A percentile compares a stretch with the other conserved stretches of the same genome.
phyloP scores from a whole-genome alignment of 2,797 vertebrate species.

The Capromys pilorides region DNA sequence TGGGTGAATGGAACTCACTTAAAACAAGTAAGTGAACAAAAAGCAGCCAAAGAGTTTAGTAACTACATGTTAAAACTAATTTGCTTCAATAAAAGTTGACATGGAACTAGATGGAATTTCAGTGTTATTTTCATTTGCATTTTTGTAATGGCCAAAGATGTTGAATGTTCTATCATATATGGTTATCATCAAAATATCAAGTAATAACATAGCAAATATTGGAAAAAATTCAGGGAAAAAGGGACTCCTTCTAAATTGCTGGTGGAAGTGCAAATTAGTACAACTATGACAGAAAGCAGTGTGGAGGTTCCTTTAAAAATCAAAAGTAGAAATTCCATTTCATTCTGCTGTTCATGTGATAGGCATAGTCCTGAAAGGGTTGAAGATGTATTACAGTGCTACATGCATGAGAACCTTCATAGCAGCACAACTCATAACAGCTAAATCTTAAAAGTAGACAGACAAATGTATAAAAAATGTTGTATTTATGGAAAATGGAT shows the following conservation, averaged over 20 bases:
- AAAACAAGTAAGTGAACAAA: constrained; percentile 38
- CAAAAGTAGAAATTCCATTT: neutral
- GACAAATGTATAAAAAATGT: neutral
- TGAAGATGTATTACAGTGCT: neutral
- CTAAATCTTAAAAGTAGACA: neutral
- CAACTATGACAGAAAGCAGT: neutral
- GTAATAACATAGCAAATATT: neutral
- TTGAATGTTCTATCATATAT: neutral
- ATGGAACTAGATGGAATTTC: neutral
- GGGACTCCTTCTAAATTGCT: neutral
- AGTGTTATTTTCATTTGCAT: neutral
- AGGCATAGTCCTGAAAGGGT: neutral
- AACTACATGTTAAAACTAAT: constrained; percentile 73
- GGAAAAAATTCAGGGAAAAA: neutral
- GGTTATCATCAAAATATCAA: neutral
- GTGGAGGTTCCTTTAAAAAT: neutral
- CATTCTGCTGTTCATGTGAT: neutral
- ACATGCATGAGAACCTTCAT: neutral
- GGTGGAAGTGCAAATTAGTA: neutral
- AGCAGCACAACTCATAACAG: neutral
- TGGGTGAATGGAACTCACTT: constrained; percentile 64
- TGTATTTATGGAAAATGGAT: neutral
- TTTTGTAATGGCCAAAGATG: neutral
- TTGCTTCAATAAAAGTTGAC: constrained; percentile 75
- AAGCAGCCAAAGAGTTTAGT: constrained; percentile 67